Evolutionary conservation across 2,888 invertebrate species (phyloP), one percentile per base, ranked within the genome.

Genomic region (Polyploca ridens): DNA sequence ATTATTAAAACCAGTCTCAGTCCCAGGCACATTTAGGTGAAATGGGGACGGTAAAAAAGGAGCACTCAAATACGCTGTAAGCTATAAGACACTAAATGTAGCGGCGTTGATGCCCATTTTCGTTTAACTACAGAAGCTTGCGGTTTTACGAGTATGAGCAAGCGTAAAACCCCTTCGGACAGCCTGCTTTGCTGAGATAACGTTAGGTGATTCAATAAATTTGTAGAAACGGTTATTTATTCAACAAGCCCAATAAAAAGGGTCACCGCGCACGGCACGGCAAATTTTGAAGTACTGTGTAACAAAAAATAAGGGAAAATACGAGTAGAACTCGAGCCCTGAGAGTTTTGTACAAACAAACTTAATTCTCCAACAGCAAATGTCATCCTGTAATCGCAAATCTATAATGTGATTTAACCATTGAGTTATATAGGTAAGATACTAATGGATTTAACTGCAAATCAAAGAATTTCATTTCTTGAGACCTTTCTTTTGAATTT

Each of bases 161-260:
- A 66, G 67, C 73, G 76, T 82, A 82, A 82, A 81, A 77, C 66
- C 74, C 69, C 69, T 70, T 62, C 62, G 59, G 58, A 67, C 58
- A 62, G 63, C 58, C 66, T 72, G 73, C 69, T 66, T 64, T 62
- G 65, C 62, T 35, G 49, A 72, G 71, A 75, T 75, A 76, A 76
- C 77, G 68, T 74, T 72, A 67, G 67, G 63, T 75, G 70, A 75
- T 74, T 76, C 69, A 76, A 66, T 74, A 71, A 71, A 70, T 68
- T 61, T 46, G n/a, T 63, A 63, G 69, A 73, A 69, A 71, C 63
- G 13, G 68, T 49, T 63, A 60, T 49, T 65, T 65, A 64, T 63
- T 44, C 64, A 41, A 33, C 49, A 35, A 58, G 19, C 4, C 58
- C 7, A 33, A 33, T 58, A 58, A 33, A 58, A 11, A 5, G 35